A percentile compares a stretch with the other conserved stretches of the same genome.
Evolutionary conservation across 2,888 invertebrate genomes (phyloP).

Genomic region (Ischnura elegans): DNA sequence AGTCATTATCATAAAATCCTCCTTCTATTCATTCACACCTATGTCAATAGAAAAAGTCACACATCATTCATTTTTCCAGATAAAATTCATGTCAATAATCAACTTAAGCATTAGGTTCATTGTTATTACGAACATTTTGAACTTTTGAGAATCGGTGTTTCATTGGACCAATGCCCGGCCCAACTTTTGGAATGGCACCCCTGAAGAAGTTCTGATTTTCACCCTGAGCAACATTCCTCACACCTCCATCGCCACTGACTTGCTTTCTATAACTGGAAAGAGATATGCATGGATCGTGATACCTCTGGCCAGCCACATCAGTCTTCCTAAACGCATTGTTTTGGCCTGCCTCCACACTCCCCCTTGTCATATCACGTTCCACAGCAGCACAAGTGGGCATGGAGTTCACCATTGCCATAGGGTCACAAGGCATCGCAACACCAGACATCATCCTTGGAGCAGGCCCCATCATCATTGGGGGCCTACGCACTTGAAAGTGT

Average conservation of each 20-base stretch:
- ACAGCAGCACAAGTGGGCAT: constrained; percentile 1
- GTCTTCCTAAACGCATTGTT: not conserved
- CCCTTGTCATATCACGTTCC: not conserved
- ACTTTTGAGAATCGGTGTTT: not conserved
- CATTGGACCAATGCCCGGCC: not conserved
- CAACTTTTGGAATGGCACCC: constrained; percentile 55
- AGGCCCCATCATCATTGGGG: not conserved
- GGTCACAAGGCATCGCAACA: not conserved
- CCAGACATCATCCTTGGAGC: not conserved
- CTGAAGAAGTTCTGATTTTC: not conserved
- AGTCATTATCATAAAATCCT: not conserved
- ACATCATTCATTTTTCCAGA: not conserved
- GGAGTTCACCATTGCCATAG: not conserved
- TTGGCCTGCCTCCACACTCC: not conserved
- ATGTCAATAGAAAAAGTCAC: not conserved
- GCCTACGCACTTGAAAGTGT: not conserved
- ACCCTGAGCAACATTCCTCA: not conserved
- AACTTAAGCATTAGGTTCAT: not conserved
- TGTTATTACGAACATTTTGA: constrained; percentile 32
- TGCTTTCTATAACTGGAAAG: constrained; percentile 6
- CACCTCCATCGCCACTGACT: not conserved
- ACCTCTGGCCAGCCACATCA: not conserved
- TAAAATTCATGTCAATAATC: not conserved
- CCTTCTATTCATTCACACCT: not conserved
- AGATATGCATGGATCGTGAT: constrained; percentile 13